phyloP scores from a whole-genome alignment of 2,888 invertebrate genomes.

The Spodoptera exigua region DNA sequence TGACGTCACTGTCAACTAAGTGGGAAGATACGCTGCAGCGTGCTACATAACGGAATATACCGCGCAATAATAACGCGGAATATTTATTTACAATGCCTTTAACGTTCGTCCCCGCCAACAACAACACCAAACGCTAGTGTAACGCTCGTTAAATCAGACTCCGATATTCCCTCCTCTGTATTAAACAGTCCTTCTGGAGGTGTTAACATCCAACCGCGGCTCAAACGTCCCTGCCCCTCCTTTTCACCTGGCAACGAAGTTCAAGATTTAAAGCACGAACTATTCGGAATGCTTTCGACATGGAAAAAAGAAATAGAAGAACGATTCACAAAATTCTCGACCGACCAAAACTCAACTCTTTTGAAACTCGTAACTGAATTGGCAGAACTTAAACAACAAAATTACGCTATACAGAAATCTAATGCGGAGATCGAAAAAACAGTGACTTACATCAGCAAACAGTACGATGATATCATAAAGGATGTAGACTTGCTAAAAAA shows the following conservation, averaged over 20 bases:
- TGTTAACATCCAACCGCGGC: no score
- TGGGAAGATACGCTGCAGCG: no score
- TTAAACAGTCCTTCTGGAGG: no score
- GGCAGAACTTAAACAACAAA: constrained; percentile 5
- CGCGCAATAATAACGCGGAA: no score
- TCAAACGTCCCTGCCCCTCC: neutral
- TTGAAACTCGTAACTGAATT: constrained; percentile 7
- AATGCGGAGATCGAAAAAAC: constrained; percentile 8
- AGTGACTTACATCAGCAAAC: constrained; percentile 3
- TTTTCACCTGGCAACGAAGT: constrained; percentile 4
- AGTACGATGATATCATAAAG: constrained; percentile 7
- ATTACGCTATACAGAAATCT: constrained; percentile 5
- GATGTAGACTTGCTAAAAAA: neutral
- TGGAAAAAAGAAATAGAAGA: constrained; percentile 9
- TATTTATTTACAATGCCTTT: no score
- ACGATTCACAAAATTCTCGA: neutral
- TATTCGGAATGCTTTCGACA: neutral
- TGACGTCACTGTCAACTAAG: no score
- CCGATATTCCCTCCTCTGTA: no score
- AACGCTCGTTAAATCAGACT: no score
- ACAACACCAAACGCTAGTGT: no score
- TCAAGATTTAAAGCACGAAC: constrained; percentile 1
- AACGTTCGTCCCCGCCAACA: no score
- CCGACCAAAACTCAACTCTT: constrained; percentile 6
- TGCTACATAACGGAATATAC: no score